These are phyloP conservation scores for Aphrocallistes beatrix DNA, from an alignment of 37 sponge, comb jelly and placozoan genomes.

Conservation along the genomic window DNA sequence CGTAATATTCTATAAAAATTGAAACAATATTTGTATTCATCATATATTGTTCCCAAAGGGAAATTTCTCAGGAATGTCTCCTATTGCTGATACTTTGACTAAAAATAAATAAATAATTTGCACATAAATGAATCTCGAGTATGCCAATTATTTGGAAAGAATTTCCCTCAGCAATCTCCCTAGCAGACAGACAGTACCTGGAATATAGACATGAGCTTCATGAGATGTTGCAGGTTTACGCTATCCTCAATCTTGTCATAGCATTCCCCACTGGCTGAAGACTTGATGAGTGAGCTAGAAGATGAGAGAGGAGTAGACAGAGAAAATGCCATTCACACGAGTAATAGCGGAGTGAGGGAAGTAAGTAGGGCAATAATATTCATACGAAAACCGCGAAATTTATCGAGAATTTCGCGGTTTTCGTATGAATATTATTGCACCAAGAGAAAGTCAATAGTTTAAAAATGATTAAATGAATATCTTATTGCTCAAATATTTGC, in stretches of 20 bases:
- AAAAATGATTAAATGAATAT: not conserved
- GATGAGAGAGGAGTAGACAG: not conserved
- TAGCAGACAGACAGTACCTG: conserved; percentile 30
- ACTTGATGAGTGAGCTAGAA: not conserved
- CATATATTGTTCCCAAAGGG: no score
- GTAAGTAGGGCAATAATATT: not conserved
- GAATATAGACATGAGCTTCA: conserved; percentile 68
- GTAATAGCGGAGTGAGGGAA: no score
- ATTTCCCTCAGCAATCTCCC: no score
- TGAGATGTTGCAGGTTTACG: conserved; percentile 61
- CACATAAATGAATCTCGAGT: no score
- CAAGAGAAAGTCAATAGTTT: not conserved
- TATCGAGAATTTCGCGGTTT: not conserved
- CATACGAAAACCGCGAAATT: not conserved
- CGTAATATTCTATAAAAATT: no score
- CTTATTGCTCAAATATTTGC: not conserved
- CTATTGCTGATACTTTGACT: no score
- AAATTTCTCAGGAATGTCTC: no score
- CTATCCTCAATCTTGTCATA: conserved; percentile 53
- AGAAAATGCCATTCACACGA: not conserved
- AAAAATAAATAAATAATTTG: no score
- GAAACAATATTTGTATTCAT: no score
- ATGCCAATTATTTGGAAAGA: no score
- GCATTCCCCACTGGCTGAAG: not conserved
- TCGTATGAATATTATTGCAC: not conserved